Conservation (phyloP, 2,888 invertebrate species). For the Calephelis perditalis region DNA sequence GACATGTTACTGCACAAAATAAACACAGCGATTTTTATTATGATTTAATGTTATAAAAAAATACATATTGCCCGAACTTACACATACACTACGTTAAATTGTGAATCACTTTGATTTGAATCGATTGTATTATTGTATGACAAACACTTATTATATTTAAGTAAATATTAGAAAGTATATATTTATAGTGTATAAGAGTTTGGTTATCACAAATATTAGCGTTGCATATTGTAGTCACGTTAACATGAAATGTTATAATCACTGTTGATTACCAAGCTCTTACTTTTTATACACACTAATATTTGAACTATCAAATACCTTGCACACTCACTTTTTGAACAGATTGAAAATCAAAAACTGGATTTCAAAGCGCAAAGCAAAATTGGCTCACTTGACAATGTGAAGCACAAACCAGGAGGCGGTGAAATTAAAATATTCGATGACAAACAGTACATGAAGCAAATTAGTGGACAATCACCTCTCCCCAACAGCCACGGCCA, state of each 20-base stretch:
- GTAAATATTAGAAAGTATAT: neutral
- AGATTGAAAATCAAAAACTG: slow-evolving; percentile 94
- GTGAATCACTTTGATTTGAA: too few species aligned
- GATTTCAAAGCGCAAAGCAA: slow-evolving; percentile 96
- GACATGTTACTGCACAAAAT: neutral
- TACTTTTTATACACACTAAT: slow-evolving; percentile 30
- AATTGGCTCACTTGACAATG: slow-evolving; percentile 93
- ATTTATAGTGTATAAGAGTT: neutral
- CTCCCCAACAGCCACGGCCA: slow-evolving; percentile 55
- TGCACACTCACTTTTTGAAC: slow-evolving; percentile 67
- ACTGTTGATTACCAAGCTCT: slow-evolving; percentile 7
- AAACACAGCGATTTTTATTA: neutral
- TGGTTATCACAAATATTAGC: neutral
- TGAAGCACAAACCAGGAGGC: slow-evolving; percentile 94
- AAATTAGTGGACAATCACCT: slow-evolving; percentile 76
- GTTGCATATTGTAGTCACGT: neutral
- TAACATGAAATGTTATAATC: neutral
- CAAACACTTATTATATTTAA: neutral
- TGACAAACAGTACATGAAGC: slow-evolving; percentile 93
- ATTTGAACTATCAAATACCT: slow-evolving; percentile 41
- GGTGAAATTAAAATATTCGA: slow-evolving; percentile 96
- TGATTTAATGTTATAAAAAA: neutral
- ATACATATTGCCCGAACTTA: neutral
- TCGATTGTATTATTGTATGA: neutral
- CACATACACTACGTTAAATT: too few species aligned